Evolutionary conservation across 2,797 vertebrate genomes (phyloP).

Genomic region (Chromobotia macracanthus): DNA sequence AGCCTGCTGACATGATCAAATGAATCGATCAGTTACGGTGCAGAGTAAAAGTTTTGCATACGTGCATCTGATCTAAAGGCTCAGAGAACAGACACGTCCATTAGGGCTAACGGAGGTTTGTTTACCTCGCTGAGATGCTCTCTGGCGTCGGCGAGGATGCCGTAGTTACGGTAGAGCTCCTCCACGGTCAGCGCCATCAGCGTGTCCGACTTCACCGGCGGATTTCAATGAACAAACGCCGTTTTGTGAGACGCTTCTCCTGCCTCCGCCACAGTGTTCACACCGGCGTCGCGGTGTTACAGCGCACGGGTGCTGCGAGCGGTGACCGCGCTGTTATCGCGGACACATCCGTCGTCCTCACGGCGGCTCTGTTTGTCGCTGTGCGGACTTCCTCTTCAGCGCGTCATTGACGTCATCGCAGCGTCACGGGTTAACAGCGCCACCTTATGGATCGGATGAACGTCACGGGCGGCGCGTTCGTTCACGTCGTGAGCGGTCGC

Average conservation of each 20-base stretch:
- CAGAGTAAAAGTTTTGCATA: background rate
- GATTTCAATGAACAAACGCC: background rate
- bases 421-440: background rate
- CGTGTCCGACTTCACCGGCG: slow-evolving; percentile 57
- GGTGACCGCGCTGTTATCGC: background rate
- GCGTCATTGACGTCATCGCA: background rate
- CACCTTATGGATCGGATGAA: slow-evolving; percentile 14
- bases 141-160: slow-evolving; percentile 92
- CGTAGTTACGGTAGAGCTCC: slow-evolving; percentile 96
- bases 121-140: slow-evolving; percentile 89
- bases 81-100: background rate
- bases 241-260: background rate
- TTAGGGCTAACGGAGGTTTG: background rate
- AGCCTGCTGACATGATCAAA: background rate
- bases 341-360: background rate
- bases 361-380: slow-evolving; percentile 11
- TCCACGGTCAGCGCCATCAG: slow-evolving; percentile 90
- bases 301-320: background rate
- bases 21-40: background rate
- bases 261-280: background rate
- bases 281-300: background rate
- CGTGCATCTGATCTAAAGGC: background rate
- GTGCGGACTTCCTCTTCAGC: slow-evolving; percentile 11
- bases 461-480: too few species aligned
- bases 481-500: too few species aligned